These are phyloP conservation scores for Aphelocoma coerulescens DNA, from an alignment of 2,113 vertebrate genomes.

Conservation along the genomic window DNA sequence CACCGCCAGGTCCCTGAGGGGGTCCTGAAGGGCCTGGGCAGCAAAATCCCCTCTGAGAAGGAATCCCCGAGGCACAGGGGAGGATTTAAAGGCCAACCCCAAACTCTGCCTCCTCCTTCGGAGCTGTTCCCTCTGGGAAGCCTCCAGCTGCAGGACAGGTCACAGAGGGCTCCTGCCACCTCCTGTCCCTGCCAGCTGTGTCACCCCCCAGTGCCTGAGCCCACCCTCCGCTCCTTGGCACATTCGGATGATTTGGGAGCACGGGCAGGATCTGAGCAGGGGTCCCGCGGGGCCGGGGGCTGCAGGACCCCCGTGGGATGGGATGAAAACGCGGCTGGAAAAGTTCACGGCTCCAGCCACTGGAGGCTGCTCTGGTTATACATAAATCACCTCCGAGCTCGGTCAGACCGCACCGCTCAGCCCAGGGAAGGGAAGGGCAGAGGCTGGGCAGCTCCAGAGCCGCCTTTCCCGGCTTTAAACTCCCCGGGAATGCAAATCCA, in stretches of 20 bases:
- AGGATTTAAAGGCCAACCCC: background rate
- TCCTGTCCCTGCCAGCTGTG: background rate
- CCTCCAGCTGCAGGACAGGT: background rate
- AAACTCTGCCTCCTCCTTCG: background rate
- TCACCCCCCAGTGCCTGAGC: background rate
- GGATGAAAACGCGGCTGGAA: background rate
- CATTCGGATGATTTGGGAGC: background rate
- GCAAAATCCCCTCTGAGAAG: background rate
- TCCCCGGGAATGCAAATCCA: background rate
- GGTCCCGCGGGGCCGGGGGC: background rate
- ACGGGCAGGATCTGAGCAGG: background rate
- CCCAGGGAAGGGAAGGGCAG: background rate
- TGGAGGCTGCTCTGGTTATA: conserved; percentile 59
- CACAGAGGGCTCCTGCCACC: background rate
- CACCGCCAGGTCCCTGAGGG: background rate
- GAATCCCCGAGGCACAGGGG: background rate
- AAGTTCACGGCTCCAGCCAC: conserved; percentile 9
- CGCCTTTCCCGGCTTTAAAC: background rate
- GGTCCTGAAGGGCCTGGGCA: background rate
- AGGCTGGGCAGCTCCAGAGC: background rate
- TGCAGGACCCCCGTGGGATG: background rate
- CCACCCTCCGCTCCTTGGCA: background rate
- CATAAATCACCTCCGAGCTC: background rate
- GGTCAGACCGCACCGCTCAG: background rate
- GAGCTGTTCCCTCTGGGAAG: background rate